Percentiles rank a stretch among this genome's conserved stretches.
phyloP scores from a whole-genome alignment of 2,113 vertebrate genomes.

The Amphilophus citrinellus region DNA sequence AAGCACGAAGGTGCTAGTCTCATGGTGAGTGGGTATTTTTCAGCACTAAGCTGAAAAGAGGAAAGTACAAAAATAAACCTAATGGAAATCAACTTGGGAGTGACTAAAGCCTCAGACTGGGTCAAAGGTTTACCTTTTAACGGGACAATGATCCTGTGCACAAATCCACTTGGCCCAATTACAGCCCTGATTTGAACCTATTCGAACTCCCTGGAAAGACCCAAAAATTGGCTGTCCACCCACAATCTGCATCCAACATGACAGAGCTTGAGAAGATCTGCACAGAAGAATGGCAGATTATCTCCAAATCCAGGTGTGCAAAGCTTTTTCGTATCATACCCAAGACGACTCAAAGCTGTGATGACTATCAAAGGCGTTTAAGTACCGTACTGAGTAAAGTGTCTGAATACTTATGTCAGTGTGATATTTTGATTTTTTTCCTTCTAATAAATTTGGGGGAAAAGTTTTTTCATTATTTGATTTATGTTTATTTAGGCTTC shows the following conservation, averaged over 20 bases:
- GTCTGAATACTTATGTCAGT: neutral
- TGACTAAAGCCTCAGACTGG: neutral
- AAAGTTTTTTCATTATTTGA: neutral
- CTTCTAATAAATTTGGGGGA: neutral
- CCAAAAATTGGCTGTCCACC: neutral
- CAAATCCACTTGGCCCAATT: slow-evolving; percentile 1
- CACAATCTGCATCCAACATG: neutral
- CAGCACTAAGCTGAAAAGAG: neutral
- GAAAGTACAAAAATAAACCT: neutral
- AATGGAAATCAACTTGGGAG: neutral
- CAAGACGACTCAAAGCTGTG: neutral
- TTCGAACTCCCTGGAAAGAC: neutral
- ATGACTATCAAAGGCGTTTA: neutral
- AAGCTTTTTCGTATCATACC: neutral
- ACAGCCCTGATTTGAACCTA: neutral
- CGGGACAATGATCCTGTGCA: neutral
- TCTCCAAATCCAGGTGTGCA: neutral
- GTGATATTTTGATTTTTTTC: no score
- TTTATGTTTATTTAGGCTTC: neutral
- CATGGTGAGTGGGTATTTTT: neutral
- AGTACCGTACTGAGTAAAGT: neutral
- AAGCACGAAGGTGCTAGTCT: neutral
- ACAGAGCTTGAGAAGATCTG: neutral
- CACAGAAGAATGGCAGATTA: neutral
- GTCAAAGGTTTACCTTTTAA: neutral